These are phyloP conservation scores for Colletes collaris DNA, from an alignment of 2,888 invertebrate genomes.

Conservation along the genomic window DNA sequence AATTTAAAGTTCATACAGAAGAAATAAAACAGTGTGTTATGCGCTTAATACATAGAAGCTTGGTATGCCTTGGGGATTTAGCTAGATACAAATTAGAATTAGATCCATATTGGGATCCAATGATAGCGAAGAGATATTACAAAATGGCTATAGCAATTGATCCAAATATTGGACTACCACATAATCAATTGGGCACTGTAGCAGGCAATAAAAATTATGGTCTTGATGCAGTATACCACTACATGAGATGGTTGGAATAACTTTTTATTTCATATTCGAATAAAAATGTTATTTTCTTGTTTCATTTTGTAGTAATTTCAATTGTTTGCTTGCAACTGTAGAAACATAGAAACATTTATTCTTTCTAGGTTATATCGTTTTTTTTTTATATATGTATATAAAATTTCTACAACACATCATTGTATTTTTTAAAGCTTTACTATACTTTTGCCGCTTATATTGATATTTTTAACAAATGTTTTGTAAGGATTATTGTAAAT, in stretches of 20 bases:
- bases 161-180: constrained; percentile 94
- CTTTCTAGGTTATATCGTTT: too few relatives aligned
- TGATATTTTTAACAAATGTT: not conserved
- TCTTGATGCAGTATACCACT: constrained; percentile 94
- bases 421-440: not conserved
- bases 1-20: constrained; percentile 78
- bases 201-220: constrained; percentile 91
- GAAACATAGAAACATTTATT: not conserved
- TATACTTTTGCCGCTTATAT: not conserved
- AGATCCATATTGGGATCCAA: constrained; percentile 87
- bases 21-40: constrained; percentile 88
- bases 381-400: too few relatives aligned
- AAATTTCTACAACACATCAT: too few relatives aligned
- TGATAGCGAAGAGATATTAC: constrained; percentile 92
- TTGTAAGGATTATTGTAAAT: too few relatives aligned
- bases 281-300: too few relatives aligned
- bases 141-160: constrained; percentile 91
- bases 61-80: constrained; percentile 95
- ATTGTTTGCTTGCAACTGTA: not conserved
- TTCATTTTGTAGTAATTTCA: too few relatives aligned
- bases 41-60: constrained; percentile 91
- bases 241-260: constrained; percentile 90
- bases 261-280: constrained; percentile 1
- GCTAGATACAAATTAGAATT: constrained; percentile 93
- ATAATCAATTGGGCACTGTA: constrained; percentile 96